phyloP scores from a whole-genome alignment of 2,113 vertebrate genomes.

The Ptilonorhynchus violaceus region DNA sequence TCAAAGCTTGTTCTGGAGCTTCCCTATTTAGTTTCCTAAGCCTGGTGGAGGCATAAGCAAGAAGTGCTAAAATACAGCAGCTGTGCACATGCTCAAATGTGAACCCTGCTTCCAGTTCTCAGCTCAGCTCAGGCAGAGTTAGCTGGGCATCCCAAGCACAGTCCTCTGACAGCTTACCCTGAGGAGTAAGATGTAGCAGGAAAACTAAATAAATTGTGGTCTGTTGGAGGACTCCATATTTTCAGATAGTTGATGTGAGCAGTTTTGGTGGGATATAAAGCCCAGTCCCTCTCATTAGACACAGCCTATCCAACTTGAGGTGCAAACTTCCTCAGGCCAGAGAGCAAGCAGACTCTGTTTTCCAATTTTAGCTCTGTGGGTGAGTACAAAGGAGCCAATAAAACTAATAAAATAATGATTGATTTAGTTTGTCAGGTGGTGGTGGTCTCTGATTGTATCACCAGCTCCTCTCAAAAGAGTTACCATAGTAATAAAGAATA shows the following conservation, averaged over 20 bases:
- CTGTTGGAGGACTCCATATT: neutral
- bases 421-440: neutral
- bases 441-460: neutral
- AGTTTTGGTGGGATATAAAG: neutral
- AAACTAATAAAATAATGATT: neutral
- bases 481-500: conserved; percentile 53
- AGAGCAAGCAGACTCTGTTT: neutral
- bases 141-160: neutral
- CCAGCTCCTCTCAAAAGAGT: conserved; percentile 25
- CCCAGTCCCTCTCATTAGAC: neutral
- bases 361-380: neutral
- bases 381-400: neutral
- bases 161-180: neutral
- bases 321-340: neutral
- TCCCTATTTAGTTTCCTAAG: neutral
- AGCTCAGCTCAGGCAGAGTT: neutral
- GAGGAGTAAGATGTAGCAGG: neutral
- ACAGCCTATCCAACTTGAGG: neutral
- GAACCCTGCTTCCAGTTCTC: neutral
- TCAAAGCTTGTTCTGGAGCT: neutral
- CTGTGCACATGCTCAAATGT: neutral
- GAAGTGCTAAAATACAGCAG: neutral
- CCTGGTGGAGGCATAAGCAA: neutral
- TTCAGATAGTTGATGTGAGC: neutral
- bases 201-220: neutral